Conservation (phyloP, 2,888 invertebrate species). For the Elegia similella region DNA sequence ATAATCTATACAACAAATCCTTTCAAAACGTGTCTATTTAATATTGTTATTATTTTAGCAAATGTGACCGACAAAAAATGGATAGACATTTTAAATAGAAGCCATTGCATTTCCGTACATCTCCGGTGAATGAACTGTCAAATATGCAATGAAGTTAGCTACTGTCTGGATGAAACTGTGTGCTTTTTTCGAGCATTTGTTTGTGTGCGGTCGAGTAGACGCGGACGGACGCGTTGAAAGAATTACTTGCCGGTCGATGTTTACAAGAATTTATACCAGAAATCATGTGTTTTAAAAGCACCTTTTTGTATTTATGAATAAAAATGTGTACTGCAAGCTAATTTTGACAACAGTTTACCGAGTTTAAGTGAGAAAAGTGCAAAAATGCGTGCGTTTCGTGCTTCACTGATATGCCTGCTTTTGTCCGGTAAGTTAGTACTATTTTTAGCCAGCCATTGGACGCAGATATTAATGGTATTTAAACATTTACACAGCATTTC, state of each 20-base stretch:
- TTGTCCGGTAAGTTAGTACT: conserved; percentile 31
- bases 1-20: too few species aligned
- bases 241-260: neutral
- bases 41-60: too few species aligned
- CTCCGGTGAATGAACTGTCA: conserved; percentile 70
- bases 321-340: neutral
- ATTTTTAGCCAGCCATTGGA: conserved; percentile 69
- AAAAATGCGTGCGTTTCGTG: conserved; percentile 62
- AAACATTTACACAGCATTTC: conserved; percentile 40
- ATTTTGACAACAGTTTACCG: neutral
- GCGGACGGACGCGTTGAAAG: neutral
- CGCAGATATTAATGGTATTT: conserved; percentile 66
- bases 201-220: conserved; percentile 32
- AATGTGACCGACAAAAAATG: too few species aligned
- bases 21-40: too few species aligned
- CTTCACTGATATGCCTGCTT: conserved; percentile 40
- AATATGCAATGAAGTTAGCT: conserved; percentile 68
- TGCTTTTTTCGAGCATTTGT: conserved; percentile 35
- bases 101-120: conserved; percentile 35
- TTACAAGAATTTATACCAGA: neutral
- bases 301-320: neutral
- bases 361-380: conserved; percentile 27
- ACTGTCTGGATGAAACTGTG: conserved; percentile 56
- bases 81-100: neutral
- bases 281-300: neutral